These are phyloP conservation scores for Drosophila lacteicornis DNA, from an alignment of 1,140 invertebrate genomes.

Conservation along the genomic window DNA sequence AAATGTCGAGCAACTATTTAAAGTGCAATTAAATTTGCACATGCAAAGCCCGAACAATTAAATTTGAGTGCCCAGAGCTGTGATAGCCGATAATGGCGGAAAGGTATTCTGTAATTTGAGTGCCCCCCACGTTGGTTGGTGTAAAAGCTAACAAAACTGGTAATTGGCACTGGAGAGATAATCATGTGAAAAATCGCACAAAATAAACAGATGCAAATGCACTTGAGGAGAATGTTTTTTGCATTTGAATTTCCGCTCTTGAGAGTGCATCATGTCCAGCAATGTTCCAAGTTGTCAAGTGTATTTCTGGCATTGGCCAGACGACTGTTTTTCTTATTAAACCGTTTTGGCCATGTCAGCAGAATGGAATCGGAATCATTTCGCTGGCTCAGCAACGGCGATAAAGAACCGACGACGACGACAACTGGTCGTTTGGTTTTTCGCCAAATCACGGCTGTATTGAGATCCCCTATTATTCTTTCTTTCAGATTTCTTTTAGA, in stretches of 20 bases:
- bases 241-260: slow-evolving; percentile 5
- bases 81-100: slow-evolving; percentile 32
- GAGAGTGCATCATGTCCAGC: slow-evolving; percentile 16
- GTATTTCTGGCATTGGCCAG: slow-evolving; percentile 23
- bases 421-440: slow-evolving; percentile 18
- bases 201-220: slow-evolving; percentile 59
- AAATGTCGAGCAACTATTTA: slow-evolving; percentile 54
- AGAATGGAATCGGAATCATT: slow-evolving; percentile 42
- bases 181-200: slow-evolving; percentile 73
- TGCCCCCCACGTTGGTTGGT: slow-evolving; percentile 14
- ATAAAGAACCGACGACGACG: slow-evolving; percentile 20
- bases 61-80: slow-evolving; percentile 35
- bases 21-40: slow-evolving; percentile 42
- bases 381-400: slow-evolving; percentile 35
- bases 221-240: slow-evolving; percentile 17
- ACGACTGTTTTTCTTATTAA: slow-evolving; percentile 25
- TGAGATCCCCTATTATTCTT: slow-evolving; percentile 15
- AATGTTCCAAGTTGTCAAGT: slow-evolving; percentile 9
- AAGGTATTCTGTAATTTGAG: slow-evolving; percentile 12
- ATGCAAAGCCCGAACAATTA: slow-evolving; percentile 53
- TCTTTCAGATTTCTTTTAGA: slow-evolving; percentile 15
- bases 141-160: slow-evolving; percentile 61
- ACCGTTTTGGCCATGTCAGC: slow-evolving; percentile 59
- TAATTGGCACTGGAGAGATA: slow-evolving; percentile 54
- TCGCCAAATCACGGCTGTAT: slow-evolving; percentile 51